Base-by-base conservation (phyloP, 2,888 invertebrate genomes). In the Mactromeris polynyma region DNA sequence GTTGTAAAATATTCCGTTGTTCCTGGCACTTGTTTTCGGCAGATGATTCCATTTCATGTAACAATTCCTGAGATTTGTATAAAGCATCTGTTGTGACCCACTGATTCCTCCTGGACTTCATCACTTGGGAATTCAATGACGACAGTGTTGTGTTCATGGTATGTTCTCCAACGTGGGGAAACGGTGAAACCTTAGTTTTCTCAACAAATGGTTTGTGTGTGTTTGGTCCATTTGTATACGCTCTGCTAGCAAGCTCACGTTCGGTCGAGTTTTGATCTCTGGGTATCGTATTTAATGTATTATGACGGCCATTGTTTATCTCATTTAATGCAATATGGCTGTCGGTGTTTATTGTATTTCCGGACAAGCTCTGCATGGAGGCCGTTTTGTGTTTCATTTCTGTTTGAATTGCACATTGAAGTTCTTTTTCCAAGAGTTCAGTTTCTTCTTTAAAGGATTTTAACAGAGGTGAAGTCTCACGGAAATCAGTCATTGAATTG, bases 361-460 rank as follows among this genome's bases (percentile, higher is more conserved):
- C 78, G 14, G 78, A 17, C 26, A 89, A 33, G 17, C 54, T 77
- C 14, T 88, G 83, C 89, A 91, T 87, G 0, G 86, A 84, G n/a
- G 38, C 26, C 2, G 90, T 81, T 86, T 94, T 94, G 77, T 95
- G 93, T 78, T 90, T 92, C 78, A 93, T 90, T 86, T 95, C 95
- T 9, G 83, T 88, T 77, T 94, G 92, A 89, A 94, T 95, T 9
- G 94, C 93, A 40, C 79, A 86, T 82, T 90, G 91, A n/a, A 95
- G 58, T 26, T 93, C 89, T 33, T 91, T 90, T 81, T 95, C 95
- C n/a, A 95, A 89, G 26, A 88, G 83, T 46, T 89, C 90, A 0
- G 94, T 92, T 80, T 95, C 95, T 51, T 94, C 93, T 81, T 92
- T 94, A 79, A 93, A 94, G 17, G 91, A 89, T 77, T 94, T 91